Evolutionary conservation across 2,113 vertebrate species (phyloP).

Genomic region (Nothoprocta pentlandii): DNA sequence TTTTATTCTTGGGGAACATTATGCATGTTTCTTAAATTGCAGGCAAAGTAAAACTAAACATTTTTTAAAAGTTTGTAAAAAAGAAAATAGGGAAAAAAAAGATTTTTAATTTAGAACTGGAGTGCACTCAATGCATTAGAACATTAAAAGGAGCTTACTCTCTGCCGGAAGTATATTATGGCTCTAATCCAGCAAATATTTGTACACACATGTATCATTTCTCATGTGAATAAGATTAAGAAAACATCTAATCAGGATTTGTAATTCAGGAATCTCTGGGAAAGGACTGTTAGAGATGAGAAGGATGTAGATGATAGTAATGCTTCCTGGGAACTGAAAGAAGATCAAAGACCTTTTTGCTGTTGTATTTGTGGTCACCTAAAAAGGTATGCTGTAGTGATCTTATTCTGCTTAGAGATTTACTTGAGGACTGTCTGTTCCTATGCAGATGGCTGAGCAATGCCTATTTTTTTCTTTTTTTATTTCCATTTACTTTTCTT

Average conservation of each 20-base stretch:
- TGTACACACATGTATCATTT: slow-evolving; percentile 26
- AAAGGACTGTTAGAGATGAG: slow-evolving; percentile 19
- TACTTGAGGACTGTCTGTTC: not conserved
- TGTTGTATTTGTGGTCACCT: not conserved
- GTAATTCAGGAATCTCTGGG: slow-evolving; percentile 12
- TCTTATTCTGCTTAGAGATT: not conserved
- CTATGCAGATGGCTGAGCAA: not conserved
- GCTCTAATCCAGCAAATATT: slow-evolving; percentile 56
- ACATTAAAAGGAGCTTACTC: slow-evolving; percentile 39
- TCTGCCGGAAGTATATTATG: slow-evolving; percentile 12
- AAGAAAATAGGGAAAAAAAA: not conserved
- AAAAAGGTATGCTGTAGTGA: not conserved
- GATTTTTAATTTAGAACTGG: not conserved
- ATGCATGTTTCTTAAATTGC: slow-evolving; percentile 9
- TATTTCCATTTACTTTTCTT: not conserved
- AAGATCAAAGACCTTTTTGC: not conserved
- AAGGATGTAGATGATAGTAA: not conserved
- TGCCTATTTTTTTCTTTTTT: not conserved
- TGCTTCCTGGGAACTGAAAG: not conserved
- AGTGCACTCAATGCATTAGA: slow-evolving; percentile 17
- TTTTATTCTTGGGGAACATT: not conserved
- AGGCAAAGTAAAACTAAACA: not conserved
- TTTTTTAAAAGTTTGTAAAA: not conserved
- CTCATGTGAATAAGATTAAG: slow-evolving; percentile 50
- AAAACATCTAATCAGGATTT: slow-evolving; percentile 50